Base-by-base conservation (phyloP, 2,888 invertebrate species). In the Troilus luridus region DNA sequence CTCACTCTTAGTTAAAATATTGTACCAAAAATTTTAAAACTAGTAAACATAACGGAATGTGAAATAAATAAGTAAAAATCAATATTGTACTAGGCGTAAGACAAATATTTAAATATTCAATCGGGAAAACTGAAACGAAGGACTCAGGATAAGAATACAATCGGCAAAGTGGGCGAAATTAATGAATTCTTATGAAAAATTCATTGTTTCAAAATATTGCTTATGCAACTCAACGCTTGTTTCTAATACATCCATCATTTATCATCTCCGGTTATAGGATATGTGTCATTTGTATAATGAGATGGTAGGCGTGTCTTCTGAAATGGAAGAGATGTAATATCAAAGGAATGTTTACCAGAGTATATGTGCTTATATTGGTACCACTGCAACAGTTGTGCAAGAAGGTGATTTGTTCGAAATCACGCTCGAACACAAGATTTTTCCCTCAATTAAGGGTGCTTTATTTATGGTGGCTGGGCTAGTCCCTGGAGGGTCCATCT, bases 181-280 rank as follows among this genome's bases (percentile, higher is more conserved):
- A 77, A 77, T 77, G 17, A 41, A 77, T 41, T 77, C 27, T 19
- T 27, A 77, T 77, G 72, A 41, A 77, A 77, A 77, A 77, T 77
- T 77, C 72, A 77, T 77, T 77, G 72, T 77, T 77, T 77, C 17
- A 77, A 77, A 77, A 77, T 77, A 77, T 41, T 8, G 27, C 41
- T 77, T 27, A 77, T 77, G 41, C 41, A 77, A 41, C 72, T 77
- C 27, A 59, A 14, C 14, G 12, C 17, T 24, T 67, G 64, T 67
- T 24, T 24, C 41, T 24, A n/a, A 14, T 24, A 11, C 14, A 77
- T 77, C 41, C 17, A 77, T 77, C 72, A 77, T 77, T 41, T 1
- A 12, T 77, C 72, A 77, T 77, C 41, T 8, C 17, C 5, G 6
- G 41, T 3, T 77, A 77, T 77, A 41, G 27, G 72, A 77, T 77